phyloP scores from a whole-genome alignment of 2,888 invertebrate species.

The Synergus itoensis region DNA sequence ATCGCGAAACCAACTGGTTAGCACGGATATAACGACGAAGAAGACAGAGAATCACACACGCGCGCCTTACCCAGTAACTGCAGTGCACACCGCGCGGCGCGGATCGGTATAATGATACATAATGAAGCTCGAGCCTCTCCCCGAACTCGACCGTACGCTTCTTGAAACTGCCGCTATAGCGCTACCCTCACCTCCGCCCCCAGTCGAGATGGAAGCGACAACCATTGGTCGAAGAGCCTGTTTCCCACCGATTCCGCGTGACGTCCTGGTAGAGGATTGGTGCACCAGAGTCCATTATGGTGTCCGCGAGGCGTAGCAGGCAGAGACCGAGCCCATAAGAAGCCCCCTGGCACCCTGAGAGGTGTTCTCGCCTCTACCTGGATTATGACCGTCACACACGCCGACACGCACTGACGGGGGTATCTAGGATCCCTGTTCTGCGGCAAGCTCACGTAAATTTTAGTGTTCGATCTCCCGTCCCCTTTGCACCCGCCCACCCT shows the following conservation, averaged over 20 bases:
- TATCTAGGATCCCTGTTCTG: slow-evolving; percentile 56
- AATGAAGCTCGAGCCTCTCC: slow-evolving; percentile 77
- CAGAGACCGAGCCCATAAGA: slow-evolving; percentile 35
- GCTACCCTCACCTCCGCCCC: slow-evolving; percentile 69
- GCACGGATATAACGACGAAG: slow-evolving; percentile 52
- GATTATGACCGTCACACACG: slow-evolving; percentile 59
- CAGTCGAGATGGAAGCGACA: slow-evolving; percentile 39
- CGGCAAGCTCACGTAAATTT: slow-evolving; percentile 55
- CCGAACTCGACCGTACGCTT: slow-evolving; percentile 69
- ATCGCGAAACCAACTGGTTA: background rate
- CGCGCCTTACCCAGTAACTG: slow-evolving; percentile 74
- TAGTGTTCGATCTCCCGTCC: slow-evolving; percentile 44
- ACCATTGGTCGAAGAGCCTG: slow-evolving; percentile 63
- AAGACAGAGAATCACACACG: slow-evolving; percentile 73
- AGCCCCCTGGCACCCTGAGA: slow-evolving; percentile 48
- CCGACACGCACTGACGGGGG: slow-evolving; percentile 59
- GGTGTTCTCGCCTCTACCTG: slow-evolving; percentile 58
- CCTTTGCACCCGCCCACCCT: slow-evolving; percentile 38
- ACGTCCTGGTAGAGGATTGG: slow-evolving; percentile 64
- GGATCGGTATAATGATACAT: slow-evolving; percentile 78
- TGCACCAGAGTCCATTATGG: slow-evolving; percentile 72
- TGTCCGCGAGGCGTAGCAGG: slow-evolving; percentile 62
- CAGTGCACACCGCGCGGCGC: slow-evolving; percentile 78
- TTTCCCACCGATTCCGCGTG: slow-evolving; percentile 60
- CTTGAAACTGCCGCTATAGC: slow-evolving; percentile 66